Evolutionary conservation across 2,113 vertebrate genomes (phyloP).

Genomic region (Chaetops frenatus): DNA sequence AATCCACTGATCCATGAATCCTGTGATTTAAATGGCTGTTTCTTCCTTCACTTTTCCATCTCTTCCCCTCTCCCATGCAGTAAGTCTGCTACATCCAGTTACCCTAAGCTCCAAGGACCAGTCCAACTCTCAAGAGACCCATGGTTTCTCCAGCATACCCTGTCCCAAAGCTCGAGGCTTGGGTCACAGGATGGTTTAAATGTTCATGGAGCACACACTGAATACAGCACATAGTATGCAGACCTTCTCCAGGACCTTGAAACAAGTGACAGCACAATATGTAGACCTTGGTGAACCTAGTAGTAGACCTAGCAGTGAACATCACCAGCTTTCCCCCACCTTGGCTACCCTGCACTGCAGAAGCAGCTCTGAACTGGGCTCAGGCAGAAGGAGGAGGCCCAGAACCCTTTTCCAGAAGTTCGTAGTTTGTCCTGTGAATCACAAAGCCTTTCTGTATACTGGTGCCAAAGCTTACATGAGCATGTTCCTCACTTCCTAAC

Average conservation of each 20-base stretch:
- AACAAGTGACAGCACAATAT: background rate
- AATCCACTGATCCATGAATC: background rate
- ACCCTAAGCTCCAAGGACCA: background rate
- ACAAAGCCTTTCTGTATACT: background rate
- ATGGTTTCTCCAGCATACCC: background rate
- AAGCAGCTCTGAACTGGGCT: background rate
- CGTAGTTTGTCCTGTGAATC: background rate
- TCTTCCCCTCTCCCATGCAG: background rate
- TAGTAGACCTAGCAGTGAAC: background rate
- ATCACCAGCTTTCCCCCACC: background rate
- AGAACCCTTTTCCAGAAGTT: background rate
- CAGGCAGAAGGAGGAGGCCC: background rate
- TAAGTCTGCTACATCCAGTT: background rate
- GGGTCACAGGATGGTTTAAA: background rate
- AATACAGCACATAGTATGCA: background rate
- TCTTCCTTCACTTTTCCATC: background rate
- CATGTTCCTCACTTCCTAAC: background rate
- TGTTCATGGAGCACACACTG: fast-evolving
- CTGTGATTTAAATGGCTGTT: background rate
- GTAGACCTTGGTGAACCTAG: background rate
- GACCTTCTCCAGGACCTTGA: background rate
- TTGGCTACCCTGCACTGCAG: background rate
- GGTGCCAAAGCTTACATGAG: background rate
- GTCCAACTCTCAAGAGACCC: background rate
- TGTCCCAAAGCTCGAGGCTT: background rate